Conservation (phyloP, 2,113 vertebrate species). For the Herpetotheres cachinnans region DNA sequence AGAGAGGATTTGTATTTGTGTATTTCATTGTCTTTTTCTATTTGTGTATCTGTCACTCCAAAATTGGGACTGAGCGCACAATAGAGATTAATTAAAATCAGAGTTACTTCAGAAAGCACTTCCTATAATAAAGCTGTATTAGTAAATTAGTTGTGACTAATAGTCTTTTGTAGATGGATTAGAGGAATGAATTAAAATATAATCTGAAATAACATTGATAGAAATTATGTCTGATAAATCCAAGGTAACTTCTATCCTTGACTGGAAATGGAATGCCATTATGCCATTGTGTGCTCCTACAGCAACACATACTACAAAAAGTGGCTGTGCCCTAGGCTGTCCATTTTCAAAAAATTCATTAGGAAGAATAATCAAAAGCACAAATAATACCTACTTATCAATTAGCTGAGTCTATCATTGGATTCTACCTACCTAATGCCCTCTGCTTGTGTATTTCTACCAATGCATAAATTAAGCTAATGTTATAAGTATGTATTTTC, state of each 20-base stretch:
- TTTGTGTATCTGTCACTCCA: conserved; percentile 67
- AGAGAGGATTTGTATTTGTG: conserved; percentile 42
- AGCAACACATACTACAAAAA: neutral
- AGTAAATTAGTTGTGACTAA: conserved; percentile 76
- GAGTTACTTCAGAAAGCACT: conserved; percentile 74
- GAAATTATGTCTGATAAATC: conserved; percentile 54
- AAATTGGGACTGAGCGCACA: conserved; percentile 66
- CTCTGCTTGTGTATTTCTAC: neutral
- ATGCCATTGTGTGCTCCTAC: neutral
- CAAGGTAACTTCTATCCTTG: conserved; percentile 41
- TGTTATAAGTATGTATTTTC: neutral
- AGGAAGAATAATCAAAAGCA: conserved; percentile 19
- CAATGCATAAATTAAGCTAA: neutral
- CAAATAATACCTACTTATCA: neutral
- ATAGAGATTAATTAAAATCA: conserved; percentile 76
- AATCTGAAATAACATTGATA: conserved; percentile 66
- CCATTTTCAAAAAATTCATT: conserved; percentile 20
- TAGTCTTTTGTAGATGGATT: conserved; percentile 75
- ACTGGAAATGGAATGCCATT: conserved; percentile 1
- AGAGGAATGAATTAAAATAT: conserved; percentile 73
- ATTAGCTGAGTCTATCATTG: neutral
- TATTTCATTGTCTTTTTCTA: conserved; percentile 71
- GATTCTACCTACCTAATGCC: neutral
- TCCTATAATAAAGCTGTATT: conserved; percentile 67
- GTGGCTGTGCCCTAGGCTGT: neutral